Evolutionary conservation across 2,797 vertebrate genomes (phyloP), one percentile per base, ranked within the genome.

Genomic region (Benthosema pterotum): DNA sequence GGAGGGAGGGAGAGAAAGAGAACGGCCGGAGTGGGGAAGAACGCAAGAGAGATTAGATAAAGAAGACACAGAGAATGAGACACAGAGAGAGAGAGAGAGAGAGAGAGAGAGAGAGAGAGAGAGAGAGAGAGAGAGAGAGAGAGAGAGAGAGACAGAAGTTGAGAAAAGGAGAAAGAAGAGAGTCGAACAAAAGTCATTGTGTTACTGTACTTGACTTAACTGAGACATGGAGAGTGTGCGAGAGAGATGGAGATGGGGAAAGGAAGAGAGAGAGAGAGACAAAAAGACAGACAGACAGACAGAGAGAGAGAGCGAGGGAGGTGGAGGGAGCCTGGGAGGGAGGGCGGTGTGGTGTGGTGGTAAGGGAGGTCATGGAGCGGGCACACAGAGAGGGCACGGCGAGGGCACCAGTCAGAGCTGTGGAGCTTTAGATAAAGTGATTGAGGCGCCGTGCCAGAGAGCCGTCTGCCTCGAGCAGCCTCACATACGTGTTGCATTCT

Each of bases 371-470:
- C 84, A 85, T 66, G 5, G 15, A 86, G 79, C 80, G 87, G 86
- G 65, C 86, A 89, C 78, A 72, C 58, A 52, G 80, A 79, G 83
- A 68, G 78, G 79, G 83, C 83, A 87, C 18, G 68, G 69, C 57
- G 88, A 89, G 85, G 88, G 88, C 84, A 87, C 77, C 28, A 76
- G 68, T 38, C 70, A 78, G 72, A 78, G 58, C 75, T 32, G 82
- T 15, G 18, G 63, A 70, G 79, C 77, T 87, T 79, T 79, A 80
- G 76, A 71, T 75, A 72, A 78, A 72, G 67, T 69, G 77, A 83
- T 74, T 71, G 69, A 45, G 43, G 48, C 63, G 68, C 32, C 15
- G 13, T 49, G 53, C 32, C 63, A 65, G 16, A 46, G 60, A 75
- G 71, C 15, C 51, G 76, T 67, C 70, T 54, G 67, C 25, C 52